Evolutionary conservation across 2,113 vertebrate species (phyloP).

Genomic region (Epinephelus cyanopodus): DNA sequence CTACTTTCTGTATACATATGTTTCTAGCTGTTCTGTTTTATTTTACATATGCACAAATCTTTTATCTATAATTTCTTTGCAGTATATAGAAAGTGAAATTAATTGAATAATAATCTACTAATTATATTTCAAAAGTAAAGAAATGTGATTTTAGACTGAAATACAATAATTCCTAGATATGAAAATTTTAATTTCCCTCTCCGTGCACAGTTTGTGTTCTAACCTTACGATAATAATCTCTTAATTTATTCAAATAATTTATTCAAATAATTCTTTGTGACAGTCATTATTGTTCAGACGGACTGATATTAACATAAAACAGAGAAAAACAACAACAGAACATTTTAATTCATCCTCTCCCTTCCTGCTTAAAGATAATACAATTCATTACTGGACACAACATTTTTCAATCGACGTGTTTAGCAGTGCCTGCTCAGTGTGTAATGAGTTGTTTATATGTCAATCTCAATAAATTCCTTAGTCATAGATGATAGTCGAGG

Average conservation of each 20-base stretch:
- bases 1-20: not conserved
- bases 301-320: constrained; percentile 63
- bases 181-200: constrained; percentile 56
- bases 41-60: not conserved
- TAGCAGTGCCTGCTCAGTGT: constrained; percentile 31
- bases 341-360: constrained; percentile 53
- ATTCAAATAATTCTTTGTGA: constrained; percentile 56
- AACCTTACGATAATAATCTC: constrained; percentile 60
- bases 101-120: constrained; percentile 44
- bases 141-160: constrained; percentile 48
- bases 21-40: not conserved
- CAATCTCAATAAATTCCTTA: constrained; percentile 45
- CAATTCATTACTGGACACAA: constrained; percentile 59
- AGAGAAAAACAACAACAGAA: constrained; percentile 60
- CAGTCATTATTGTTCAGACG: constrained; percentile 51
- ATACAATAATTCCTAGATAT: constrained; percentile 55
- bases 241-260: constrained; percentile 70
- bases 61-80: not conserved
- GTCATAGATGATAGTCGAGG: constrained; percentile 43
- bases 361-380: constrained; percentile 54
- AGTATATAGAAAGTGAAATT: constrained; percentile 18
- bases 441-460: constrained; percentile 61
- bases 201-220: constrained; percentile 54
- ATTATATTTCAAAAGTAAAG: constrained; percentile 41
- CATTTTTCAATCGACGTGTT: constrained; percentile 28